phyloP scores from a whole-genome alignment of 2,888 invertebrate species.

The Horisme vitalbata region DNA sequence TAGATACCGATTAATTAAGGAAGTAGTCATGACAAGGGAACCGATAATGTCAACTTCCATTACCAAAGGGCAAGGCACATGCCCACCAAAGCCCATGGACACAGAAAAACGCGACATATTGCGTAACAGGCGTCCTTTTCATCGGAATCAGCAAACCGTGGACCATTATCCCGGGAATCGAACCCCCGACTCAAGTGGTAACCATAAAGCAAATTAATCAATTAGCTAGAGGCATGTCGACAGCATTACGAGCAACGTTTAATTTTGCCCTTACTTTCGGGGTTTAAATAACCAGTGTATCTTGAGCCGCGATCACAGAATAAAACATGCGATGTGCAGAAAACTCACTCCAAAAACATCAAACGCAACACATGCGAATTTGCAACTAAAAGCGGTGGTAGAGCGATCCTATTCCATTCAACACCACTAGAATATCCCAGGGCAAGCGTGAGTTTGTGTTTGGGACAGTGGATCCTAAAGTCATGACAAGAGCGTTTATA shows the following conservation, averaged over 20 bases:
- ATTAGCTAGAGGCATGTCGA: slow-evolving; percentile 81
- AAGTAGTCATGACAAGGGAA: slow-evolving; percentile 14
- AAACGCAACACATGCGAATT: slow-evolving; percentile 4
- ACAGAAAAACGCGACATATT: slow-evolving; percentile 78
- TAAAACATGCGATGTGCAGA: slow-evolving; percentile 1
- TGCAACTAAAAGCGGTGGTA: slow-evolving; percentile 1
- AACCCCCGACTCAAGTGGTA: slow-evolving; percentile 71
- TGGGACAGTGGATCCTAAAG: slow-evolving; percentile 9
- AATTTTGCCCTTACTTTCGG: slow-evolving; percentile 68
- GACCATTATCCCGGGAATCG: slow-evolving; percentile 71
- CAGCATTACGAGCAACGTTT: slow-evolving; percentile 79
- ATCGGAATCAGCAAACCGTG: slow-evolving; percentile 66
- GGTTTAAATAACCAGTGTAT: slow-evolving; percentile 44
- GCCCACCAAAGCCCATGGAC: slow-evolving; percentile 37
- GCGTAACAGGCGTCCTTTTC: slow-evolving; percentile 71
- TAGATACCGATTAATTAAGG: too few relatives aligned
- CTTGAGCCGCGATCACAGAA: slow-evolving; percentile 33
- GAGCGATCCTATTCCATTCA: slow-evolving; percentile 5
- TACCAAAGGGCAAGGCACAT: slow-evolving; percentile 42
- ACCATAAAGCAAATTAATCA: slow-evolving; percentile 83
- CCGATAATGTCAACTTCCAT: slow-evolving; percentile 41
- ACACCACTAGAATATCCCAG: not conserved
- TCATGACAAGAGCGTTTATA: not conserved
- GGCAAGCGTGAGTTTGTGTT: not conserved
- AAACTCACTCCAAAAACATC: not conserved